Evolutionary conservation across 2,113 vertebrate genomes (phyloP), one percentile per base, ranked within the genome.

Genomic region (Macquaria ambigua): DNA sequence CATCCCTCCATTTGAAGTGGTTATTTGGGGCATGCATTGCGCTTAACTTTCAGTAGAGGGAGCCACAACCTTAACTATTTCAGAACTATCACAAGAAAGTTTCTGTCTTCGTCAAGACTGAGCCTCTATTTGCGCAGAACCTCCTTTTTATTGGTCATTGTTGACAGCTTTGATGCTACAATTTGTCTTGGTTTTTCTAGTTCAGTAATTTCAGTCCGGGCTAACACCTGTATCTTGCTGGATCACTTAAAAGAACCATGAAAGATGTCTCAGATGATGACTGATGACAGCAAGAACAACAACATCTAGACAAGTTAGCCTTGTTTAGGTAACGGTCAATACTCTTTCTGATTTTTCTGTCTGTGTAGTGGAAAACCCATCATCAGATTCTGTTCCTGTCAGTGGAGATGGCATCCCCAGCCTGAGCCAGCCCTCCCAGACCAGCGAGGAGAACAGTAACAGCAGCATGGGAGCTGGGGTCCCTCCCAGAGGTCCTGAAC

Each of bases 381-480:
- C 84, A 25, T 89, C 88, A 15, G 78, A 86, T 50, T 84, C 91
- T 23, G 74, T 59, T 58, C 71, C 81, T 23, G 84, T 62, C 53
- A 90, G 95, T 63, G 96, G 95, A 64, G 95, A 94, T 92, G 95
- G 92, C 83, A 82, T 94, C 92, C 95, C 92, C 94, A 95, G 93
- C 94, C 92, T 96, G 91, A 96, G 94, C 95, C 93, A 95, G 89
- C 95, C 94, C 83, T 91, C 92, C 87, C 95, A 95, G 8, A n/a
- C 76, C 48, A 91, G 92, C 86, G 97, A 97, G 92, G 97, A 96
- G 89, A 97, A 96, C 95, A 96, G 95, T 85, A 93, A 93, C 95
- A 73, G 76, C 89, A 94, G 94, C 74, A 55, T 66, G 25, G 89
- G 86, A 28, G 63, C 78, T 9, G 68, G 21, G 56, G 77, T 74